Base-by-base conservation (phyloP, 2,888 invertebrate genomes). In the Leptinotarsa peninsularis region DNA sequence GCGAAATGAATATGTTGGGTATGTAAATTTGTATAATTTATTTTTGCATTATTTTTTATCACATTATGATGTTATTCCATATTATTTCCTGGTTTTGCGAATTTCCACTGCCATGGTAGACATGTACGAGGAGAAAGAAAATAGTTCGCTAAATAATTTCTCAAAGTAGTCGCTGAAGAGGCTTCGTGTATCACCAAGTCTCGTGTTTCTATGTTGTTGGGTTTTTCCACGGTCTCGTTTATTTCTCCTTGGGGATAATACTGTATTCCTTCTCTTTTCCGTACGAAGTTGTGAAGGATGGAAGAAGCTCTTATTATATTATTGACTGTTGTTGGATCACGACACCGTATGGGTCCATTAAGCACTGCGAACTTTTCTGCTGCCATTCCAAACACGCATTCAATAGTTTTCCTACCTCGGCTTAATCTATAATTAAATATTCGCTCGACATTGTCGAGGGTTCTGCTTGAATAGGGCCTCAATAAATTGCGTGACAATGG, bases 31-130 rank as follows among this genome's bases (percentile, higher is more conserved):
- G 27, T 27, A 27, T 27, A 27, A 27, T 27, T 27, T 27, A 27
- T 5, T 27, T 27, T 27, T 27, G 5, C 27, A 27, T 27, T 27
- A 27, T 27, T 27, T 27, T 27, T 27, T 5, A 27, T 27, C 5
- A 27, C 5, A 5, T 27, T 27, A 27, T 27, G 5, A 27, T 27
- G 27, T 27, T 27, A 27, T 27, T 18, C 14, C 56, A 5, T 21
- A 21, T 58, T 58, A 7, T 18, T 14, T 21, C 23, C 56, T 58
- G 23, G 21, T 58, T 10, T 23, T 58, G 56, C 18, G 21, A 58
- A 58, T 58, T 58, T 58, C 56, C 56, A 58, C 18, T 58, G 56
- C 56, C 56, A 58, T 58, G 56, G 56, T 58, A 58, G 56, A 18
- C 18, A 58, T 58, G 56, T 13, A 18, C 56, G 56, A 18, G 56